Conservation (phyloP, 1,140 invertebrate genomes). For the Nasonia vitripennis region DNA sequence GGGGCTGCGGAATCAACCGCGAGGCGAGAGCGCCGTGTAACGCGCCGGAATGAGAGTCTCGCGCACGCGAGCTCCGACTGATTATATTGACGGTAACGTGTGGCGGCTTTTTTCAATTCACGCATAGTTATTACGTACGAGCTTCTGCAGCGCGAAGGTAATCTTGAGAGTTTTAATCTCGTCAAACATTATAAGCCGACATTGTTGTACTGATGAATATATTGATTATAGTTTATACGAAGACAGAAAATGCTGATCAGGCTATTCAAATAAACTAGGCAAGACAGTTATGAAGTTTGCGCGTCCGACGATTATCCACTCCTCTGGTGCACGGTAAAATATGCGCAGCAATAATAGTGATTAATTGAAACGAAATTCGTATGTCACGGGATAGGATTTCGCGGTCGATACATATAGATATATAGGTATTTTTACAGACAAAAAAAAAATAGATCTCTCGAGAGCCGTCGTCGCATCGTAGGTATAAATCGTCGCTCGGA, state of each 20-base stretch:
- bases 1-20: background rate
- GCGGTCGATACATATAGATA: background rate
- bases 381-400: background rate
- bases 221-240: no score
- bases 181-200: no score
- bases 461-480: background rate
- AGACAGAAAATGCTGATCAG: no score
- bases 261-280: no score
- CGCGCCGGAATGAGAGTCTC: slow-evolving; percentile 12
- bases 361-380: slow-evolving; percentile 10
- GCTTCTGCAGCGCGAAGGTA: no score
- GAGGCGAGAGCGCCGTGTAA: background rate
- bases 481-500: slow-evolving; percentile 14
- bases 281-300: no score
- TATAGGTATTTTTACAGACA: background rate
- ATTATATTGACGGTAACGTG: slow-evolving; percentile 9
- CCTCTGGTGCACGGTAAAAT: no score
- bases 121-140: no score
- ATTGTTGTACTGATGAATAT: no score
- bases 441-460: background rate
- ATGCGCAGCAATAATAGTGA: background rate
- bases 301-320: no score
- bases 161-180: no score
- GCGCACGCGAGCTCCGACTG: background rate
- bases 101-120: background rate